These are phyloP conservation scores for Potamilus streckersoni DNA, from an alignment of 1,140 invertebrate species.

Conservation along the genomic window DNA sequence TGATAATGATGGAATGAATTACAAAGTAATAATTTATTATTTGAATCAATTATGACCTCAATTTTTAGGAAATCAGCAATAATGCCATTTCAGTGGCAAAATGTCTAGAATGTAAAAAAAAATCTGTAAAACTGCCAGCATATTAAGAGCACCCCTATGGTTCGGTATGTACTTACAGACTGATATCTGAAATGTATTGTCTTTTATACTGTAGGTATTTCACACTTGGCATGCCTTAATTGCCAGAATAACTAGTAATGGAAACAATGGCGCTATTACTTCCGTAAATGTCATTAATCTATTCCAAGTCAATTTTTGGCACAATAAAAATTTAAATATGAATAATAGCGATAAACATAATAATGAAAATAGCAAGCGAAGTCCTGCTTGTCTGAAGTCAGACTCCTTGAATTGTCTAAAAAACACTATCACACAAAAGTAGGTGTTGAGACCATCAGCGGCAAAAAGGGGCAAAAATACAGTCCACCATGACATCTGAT, in stretches of 20 bases:
- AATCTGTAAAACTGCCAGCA: too few relatives aligned
- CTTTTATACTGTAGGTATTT: too few relatives aligned
- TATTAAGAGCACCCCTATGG: too few relatives aligned
- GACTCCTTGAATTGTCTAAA: conserved; percentile 84
- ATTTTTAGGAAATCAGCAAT: too few relatives aligned
- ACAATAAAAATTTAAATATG: conserved; percentile 92
- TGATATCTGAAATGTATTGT: too few relatives aligned
- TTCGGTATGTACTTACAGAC: too few relatives aligned
- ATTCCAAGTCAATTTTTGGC: conserved; percentile 84
- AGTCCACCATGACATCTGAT: conserved; percentile 74
- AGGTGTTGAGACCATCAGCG: conserved; percentile 90
- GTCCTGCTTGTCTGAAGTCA: conserved; percentile 75
- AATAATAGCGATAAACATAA: conserved; percentile 86
- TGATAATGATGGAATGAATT: too few relatives aligned
- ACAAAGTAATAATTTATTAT: too few relatives aligned
- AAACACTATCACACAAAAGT: conserved; percentile 94
- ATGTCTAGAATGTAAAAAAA: too few relatives aligned
- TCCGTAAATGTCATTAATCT: conserved; percentile 87
- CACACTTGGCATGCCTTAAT: conserved; percentile 86
- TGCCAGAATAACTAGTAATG: conserved; percentile 85
- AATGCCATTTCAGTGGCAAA: too few relatives aligned
- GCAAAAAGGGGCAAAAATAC: conserved; percentile 92
- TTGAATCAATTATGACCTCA: too few relatives aligned
- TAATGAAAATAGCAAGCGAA: conserved; percentile 87
- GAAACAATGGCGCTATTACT: conserved; percentile 91